Conservation (phyloP, 1,140 invertebrate genomes). For the Drosophila navojoa region DNA sequence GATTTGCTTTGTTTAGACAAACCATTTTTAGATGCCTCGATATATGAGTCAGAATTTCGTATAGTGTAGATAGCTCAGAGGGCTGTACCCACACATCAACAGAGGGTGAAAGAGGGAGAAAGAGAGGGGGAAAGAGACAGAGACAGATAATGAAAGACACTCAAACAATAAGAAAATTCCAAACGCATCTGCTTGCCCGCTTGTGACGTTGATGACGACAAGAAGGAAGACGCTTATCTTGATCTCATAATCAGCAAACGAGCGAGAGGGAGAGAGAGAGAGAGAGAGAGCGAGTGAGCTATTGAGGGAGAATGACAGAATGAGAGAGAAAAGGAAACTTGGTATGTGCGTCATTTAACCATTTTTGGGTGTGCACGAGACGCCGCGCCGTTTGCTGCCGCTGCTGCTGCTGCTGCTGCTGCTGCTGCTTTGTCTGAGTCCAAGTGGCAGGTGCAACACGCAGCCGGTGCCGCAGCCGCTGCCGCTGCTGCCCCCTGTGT, state of each 20-base stretch:
- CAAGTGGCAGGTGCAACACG: constrained; percentile 56
- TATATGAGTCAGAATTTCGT: background rate
- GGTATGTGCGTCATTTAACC: constrained; percentile 39
- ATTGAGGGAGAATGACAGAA: background rate
- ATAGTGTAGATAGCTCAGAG: background rate
- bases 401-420: constrained; percentile 5
- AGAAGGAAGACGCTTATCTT: constrained; percentile 56
- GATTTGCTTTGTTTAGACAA: too few species aligned
- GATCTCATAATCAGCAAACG: constrained; percentile 65
- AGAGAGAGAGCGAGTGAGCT: constrained; percentile 6
- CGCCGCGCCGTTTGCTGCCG: background rate
- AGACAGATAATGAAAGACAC: background rate
- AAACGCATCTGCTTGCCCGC: constrained; percentile 62
- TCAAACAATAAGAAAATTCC: constrained; percentile 9
- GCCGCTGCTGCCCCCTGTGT: constrained; percentile 14
- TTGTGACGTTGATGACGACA: constrained; percentile 29
- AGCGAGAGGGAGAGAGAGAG: background rate
- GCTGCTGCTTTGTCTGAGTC: constrained; percentile 36
- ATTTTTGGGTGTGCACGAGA: constrained; percentile 24
- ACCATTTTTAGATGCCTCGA: too few species aligned
- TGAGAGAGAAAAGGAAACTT: constrained; percentile 3
- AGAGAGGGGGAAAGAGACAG: constrained; percentile 1
- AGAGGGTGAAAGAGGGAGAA: too few species aligned
- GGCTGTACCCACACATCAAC: constrained; percentile 18
- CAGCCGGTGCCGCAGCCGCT: constrained; percentile 43